Evolutionary conservation across 2,113 vertebrate genomes (phyloP), one percentile per base, ranked within the genome.

Genomic region (Pollimyrus isidori): DNA sequence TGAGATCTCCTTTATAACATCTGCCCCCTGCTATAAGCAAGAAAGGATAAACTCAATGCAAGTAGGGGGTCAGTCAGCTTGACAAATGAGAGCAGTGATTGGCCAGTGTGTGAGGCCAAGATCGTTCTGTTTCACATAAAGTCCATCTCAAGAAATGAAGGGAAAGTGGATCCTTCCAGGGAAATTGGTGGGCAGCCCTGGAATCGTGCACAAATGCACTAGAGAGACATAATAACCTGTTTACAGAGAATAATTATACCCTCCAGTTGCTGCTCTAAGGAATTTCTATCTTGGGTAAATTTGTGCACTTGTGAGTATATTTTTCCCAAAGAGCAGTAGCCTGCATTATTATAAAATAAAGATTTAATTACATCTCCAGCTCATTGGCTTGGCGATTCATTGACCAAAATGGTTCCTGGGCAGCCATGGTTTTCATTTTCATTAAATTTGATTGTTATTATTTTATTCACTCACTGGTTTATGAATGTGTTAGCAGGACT

Each of bases 231-330:
- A 84, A 42, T 83, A 42, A 48, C n/a, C 45, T n/a, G 23, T n/a
- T 86, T 49, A n/a, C 73, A 86, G 45, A 50, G 23, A 86, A 50
- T 86, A 86, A 86, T 26, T 46, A 85, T 49, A 49, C 46, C 11
- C 45, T 48, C 21, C 46, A 21, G 83, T 48, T 26, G 17, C 83
- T 50, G 83, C 45, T n/a, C 4, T 92, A 93, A 93, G 45, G 23
- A 88, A 91, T 85, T 89, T 50, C 26, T 76, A 76, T 30, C 69
- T 35, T 39, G 30, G 69, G 84, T 76, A 86, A 93, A 93, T 95
- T 94, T 94, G 94, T 93, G 93, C 92, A 89, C 93, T 92, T 94
- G 93, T 92, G 93, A 93, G 91, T 93, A 94, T 91, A 89, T 50
- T 49, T 85, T 26, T 90, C 80, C 85, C 85, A 89, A 87, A 91